These are phyloP conservation scores for Thyatira batis DNA, from an alignment of 2,888 invertebrate species.

Conservation along the genomic window DNA sequence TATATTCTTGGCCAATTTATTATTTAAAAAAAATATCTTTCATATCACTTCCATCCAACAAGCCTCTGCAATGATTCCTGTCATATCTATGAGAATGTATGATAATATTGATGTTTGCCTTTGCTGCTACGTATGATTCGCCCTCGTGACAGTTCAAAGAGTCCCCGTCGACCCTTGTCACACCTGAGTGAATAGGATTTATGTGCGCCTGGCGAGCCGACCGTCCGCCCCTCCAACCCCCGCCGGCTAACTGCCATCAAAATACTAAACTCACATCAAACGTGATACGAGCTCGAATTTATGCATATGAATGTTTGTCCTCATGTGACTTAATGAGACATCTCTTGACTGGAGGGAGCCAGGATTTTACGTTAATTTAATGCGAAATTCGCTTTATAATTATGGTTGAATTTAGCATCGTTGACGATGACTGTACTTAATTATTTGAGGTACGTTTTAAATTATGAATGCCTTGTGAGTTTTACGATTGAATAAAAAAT, in stretches of 20 bases:
- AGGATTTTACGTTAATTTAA: slow-evolving; percentile 18
- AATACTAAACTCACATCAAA: slow-evolving; percentile 32
- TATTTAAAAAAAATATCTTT: not conserved
- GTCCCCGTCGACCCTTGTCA: slow-evolving; percentile 32
- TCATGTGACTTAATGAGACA: slow-evolving; percentile 24
- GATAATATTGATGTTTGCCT: not conserved
- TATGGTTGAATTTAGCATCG: not conserved
- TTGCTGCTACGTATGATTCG: not conserved
- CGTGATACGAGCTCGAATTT: slow-evolving; percentile 33
- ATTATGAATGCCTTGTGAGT: not conserved
- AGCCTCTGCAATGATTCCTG: not conserved
- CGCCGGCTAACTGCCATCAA: slow-evolving; percentile 10
- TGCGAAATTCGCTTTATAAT: slow-evolving; percentile 1
- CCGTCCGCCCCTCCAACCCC: slow-evolving; percentile 6
- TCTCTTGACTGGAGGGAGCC: slow-evolving; percentile 9
- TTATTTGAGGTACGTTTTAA: not conserved
- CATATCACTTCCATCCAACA: not conserved
- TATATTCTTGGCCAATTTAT: too few relatives aligned
- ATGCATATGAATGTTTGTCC: slow-evolving; percentile 30
- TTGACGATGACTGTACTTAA: not conserved
- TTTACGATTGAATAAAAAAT: not conserved
- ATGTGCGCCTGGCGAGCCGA: slow-evolving; percentile 9
- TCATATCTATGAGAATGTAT: not conserved
- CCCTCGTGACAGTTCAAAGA: slow-evolving; percentile 31
- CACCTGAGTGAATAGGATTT: slow-evolving; percentile 27